These are phyloP conservation scores for Cancer borealis DNA, from an alignment of 2,888 invertebrate genomes.

Conservation along the genomic window DNA sequence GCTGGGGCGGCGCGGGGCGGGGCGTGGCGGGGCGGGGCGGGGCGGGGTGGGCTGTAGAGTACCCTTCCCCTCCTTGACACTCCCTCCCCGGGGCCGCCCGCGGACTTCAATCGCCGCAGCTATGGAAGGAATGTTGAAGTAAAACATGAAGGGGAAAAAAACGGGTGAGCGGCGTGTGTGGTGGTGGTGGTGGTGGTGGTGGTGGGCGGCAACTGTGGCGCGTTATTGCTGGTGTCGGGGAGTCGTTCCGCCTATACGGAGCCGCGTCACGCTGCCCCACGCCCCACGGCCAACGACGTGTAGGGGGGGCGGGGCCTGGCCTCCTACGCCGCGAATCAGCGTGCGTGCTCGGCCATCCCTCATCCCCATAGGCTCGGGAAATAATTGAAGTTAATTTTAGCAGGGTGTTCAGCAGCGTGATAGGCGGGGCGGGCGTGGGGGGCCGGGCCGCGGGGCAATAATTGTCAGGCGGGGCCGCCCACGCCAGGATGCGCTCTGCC, in stretches of 20 bases:
- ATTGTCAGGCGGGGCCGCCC: constrained; percentile 59
- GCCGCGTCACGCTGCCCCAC: constrained; percentile 55
- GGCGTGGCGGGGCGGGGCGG: not conserved
- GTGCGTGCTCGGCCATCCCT: not conserved
- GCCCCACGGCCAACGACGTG: constrained; percentile 65
- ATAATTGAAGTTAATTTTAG: constrained; percentile 65
- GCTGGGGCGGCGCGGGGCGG: not conserved
- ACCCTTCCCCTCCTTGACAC: too few relatives aligned
- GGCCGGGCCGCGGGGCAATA: constrained; percentile 51
- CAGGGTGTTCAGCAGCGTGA: not conserved
- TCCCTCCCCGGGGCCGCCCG: not conserved
- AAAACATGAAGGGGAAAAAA: constrained; percentile 18
- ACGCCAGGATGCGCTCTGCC: constrained; percentile 59
- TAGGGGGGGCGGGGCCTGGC: constrained; percentile 48
- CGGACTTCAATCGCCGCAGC: constrained; percentile 4
- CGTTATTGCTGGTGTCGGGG: not conserved
- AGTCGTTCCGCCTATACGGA: constrained; percentile 69
- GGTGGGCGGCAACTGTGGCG: not conserved
- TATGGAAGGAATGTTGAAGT: constrained; percentile 14
- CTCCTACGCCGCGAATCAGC: constrained; percentile 35
- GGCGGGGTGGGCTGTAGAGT: not conserved
- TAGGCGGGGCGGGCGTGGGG: constrained; percentile 44
- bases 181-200: not conserved
- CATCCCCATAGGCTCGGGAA: constrained; percentile 26
- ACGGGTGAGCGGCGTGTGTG: not conserved